Conservation (phyloP, 2,888 invertebrate species). For the Pollenia amentaria region DNA sequence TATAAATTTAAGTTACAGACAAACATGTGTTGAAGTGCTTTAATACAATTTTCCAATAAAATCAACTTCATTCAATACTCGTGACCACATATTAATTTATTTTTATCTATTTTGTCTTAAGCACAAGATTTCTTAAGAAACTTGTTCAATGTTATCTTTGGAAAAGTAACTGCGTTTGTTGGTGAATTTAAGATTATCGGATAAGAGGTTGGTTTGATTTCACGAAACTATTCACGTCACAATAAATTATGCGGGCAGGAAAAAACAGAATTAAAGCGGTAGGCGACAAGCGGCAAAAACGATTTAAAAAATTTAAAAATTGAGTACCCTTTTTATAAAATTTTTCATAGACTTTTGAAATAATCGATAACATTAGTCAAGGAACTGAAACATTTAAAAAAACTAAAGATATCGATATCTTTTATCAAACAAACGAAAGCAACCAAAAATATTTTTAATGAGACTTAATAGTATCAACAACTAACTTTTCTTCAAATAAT, state of each 20-base stretch:
- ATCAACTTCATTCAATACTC: background rate
- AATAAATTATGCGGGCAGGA: background rate
- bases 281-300: background rate
- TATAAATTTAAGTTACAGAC: background rate
- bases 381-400: too few species aligned
- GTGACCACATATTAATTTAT: background rate
- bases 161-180: background rate
- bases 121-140: slow-evolving; percentile 28
- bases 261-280: background rate
- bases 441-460: too few species aligned
- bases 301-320: too few species aligned
- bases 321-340: background rate
- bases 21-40: background rate
- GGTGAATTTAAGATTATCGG: background rate
- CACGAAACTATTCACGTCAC: background rate
- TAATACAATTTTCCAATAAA: background rate
- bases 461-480: too few species aligned
- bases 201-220: background rate
- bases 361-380: background rate
- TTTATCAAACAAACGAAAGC: too few species aligned
- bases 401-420: too few species aligned
- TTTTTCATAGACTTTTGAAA: background rate
- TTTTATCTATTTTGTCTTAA: background rate
- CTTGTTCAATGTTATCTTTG: slow-evolving; percentile 29
- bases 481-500: too few species aligned